A percentile compares a stretch with the other conserved stretches of the same genome.
Conservation (phyloP, 2,888 invertebrate species). For the Apodemia mormo region DNA sequence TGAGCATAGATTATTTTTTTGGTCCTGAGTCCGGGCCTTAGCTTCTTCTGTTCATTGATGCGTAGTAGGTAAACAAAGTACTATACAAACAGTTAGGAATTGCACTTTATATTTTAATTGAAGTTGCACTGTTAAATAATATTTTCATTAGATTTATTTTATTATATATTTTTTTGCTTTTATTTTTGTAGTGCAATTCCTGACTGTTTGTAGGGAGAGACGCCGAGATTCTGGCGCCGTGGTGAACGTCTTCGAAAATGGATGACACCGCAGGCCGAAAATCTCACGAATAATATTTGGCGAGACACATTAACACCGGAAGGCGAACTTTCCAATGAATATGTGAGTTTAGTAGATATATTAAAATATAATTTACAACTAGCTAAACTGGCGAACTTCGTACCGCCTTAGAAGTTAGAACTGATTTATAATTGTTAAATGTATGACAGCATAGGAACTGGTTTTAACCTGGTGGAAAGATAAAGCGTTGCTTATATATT, state of each 20-base stretch:
- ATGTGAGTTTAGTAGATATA: constrained; percentile 42
- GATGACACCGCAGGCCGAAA: constrained; percentile 66
- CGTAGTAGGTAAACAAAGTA: too few species aligned
- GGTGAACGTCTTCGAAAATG: constrained; percentile 50
- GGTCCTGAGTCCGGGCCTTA: too few species aligned
- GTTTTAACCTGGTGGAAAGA: too few species aligned
- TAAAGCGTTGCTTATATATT: too few species aligned
- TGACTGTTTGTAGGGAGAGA: constrained; percentile 56
- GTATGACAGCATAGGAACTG: too few species aligned
- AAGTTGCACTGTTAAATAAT: constrained; percentile 17
- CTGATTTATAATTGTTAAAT: too few species aligned
- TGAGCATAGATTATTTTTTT: too few species aligned
- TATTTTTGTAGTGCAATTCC: constrained; percentile 57
- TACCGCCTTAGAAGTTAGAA: too few species aligned
- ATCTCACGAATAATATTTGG: constrained; percentile 60
- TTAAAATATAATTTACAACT: too few species aligned
- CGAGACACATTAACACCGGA: constrained; percentile 45
- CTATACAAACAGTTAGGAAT: constrained; percentile 54
- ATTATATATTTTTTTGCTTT: constrained; percentile 10
- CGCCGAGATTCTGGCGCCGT: constrained; percentile 41
- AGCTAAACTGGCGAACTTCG: too few species aligned
- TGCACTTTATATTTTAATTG: constrained; percentile 49
- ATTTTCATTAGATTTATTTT: constrained; percentile 16
- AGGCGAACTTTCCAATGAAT: constrained; percentile 37
- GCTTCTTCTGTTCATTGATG: too few species aligned